Base-by-base conservation (phyloP, 1,140 invertebrate species). In the Hypothenemus hampei region DNA sequence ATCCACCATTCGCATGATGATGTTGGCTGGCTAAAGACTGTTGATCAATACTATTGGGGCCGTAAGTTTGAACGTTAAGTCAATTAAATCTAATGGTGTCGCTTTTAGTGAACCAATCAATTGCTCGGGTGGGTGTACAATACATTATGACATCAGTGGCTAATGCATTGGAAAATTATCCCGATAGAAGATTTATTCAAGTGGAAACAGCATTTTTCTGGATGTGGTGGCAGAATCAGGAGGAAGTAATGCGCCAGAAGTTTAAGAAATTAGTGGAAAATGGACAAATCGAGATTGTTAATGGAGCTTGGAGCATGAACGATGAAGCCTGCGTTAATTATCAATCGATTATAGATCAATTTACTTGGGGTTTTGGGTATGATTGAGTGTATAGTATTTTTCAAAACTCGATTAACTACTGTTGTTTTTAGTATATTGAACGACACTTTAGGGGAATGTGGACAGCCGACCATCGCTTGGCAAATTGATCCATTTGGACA, bases 1-100 rank as follows among this genome's bases (percentile, higher is more conserved):
- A 77, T 88, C 0, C 74, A 84, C 3, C 81, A 83, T 60, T 78
- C 79, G 1, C 88, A 91, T 69, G 85, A 88, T 75, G 88, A 91
- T 72, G 85, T 89, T 0, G 88, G 88, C 1, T 91, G 88, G 88
- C 73, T 89, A 15, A 88, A 89, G 73, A 91, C 87, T 1, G 83
- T 87, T 15, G 88, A 91, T 68, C 81, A 91, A 66, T 91, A 91
- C 68, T 91, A 81, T 65, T 85, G 81, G 68, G 85, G 86, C 70
- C 75, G 81, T 81, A 71, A 75, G 74, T 58, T 47, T n/a, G 20
- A n/a, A 20, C 16, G 20, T 13, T 13, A 2, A 37, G 16, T 11
- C 35, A 37, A 13, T 37, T 46, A 40, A 41, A 49, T 26, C 2
- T 40, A 7, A 3, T 44, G 8, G 24, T 8, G 16, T 37, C 16